Percentiles rank a stretch among this genome's conserved stretches.
These are phyloP conservation scores for Bufotes viridis DNA, from an alignment of 2,797 vertebrate species.

Conservation along the genomic window DNA sequence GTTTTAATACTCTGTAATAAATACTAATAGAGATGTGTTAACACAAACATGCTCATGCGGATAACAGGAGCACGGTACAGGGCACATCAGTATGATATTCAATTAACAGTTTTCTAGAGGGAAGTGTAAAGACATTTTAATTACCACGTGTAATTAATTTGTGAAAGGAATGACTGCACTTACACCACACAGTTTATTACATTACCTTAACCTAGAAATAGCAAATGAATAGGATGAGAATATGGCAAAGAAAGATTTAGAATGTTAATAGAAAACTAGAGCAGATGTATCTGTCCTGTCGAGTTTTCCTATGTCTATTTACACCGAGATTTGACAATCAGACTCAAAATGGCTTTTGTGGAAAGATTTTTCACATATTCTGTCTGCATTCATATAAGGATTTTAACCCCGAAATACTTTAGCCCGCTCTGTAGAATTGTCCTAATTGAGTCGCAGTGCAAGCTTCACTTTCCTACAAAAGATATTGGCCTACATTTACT, in stretches of 20 bases:
- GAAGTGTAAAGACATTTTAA: slow-evolving; percentile 46
- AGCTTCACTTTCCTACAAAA: too few relatives aligned
- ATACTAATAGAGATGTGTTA: slow-evolving; percentile 46
- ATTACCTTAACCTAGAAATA: slow-evolving; percentile 36
- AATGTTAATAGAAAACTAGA: background rate
- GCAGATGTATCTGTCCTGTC: background rate
- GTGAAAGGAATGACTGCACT: slow-evolving; percentile 11
- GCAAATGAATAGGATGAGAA: background rate
- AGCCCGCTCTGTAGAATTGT: too few relatives aligned
- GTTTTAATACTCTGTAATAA: slow-evolving; percentile 19
- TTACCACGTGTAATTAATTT: slow-evolving; percentile 38
- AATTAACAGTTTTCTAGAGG: slow-evolving; percentile 46
- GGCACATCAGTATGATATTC: slow-evolving; percentile 14
- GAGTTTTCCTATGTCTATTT: background rate
- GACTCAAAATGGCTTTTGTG: background rate
- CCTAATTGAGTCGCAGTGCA: too few relatives aligned
- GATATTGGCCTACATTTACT: too few relatives aligned
- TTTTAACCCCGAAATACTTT: too few relatives aligned
- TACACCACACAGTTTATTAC: slow-evolving; percentile 33
- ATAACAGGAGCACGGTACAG: slow-evolving; percentile 25
- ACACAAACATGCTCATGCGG: slow-evolving; percentile 9
- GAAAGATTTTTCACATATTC: background rate
- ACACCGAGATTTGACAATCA: background rate
- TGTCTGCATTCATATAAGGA: background rate
- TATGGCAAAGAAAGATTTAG: background rate